Evolutionary conservation across 2,797 vertebrate species (phyloP), one percentile per base, ranked within the genome.

Genomic region (Peromyscus attwateri): DNA sequence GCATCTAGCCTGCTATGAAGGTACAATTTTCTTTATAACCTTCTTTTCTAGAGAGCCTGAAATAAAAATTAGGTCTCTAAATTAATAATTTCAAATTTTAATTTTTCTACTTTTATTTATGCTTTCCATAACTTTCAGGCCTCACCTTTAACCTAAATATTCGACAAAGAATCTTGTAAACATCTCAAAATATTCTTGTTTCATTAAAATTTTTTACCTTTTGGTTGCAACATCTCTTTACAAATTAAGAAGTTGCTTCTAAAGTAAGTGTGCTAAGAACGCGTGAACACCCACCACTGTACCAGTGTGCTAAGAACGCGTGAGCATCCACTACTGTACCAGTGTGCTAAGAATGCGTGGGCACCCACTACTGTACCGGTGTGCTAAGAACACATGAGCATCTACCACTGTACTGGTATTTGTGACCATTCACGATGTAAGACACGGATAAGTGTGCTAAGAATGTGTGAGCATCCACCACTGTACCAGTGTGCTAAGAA

Each of bases 231-330:
- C 14, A 82, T 90, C 19, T 89, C 7, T 12, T 85, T 92, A 77
- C 81, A 95, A 92, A 91, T 95, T 93, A 92, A 96, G 87, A 92
- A 90, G 11, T 29, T 49, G 14, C 87, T 88, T 76, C n/a, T 87
- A 31, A 93, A 91, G 64, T 83, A 92, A 95, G 62, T 21, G 40
- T 92, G 14, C 62, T 94, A 66, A 89, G 68, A 29, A 27, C 37
- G 60, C 49, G 43, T 94, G 96, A 89, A 52, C 68, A 62, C 87
- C 62, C 77, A 62, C 23, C 90, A 40, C 91, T 37, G 37, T 87
- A 27, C 29, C 31, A 90, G 77, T 75, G 4, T 55, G 52, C 52
- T 52, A 52, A 52, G 52, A 52, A 14, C 2, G 1, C 52, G 12
- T 52, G 46, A 46, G 46, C 46, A 46, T 7, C 46, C 46, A 46